Percentiles rank a stretch among this genome's conserved stretches.
Conservation (phyloP, 2,797 vertebrate species). For the Danionella dracula region DNA sequence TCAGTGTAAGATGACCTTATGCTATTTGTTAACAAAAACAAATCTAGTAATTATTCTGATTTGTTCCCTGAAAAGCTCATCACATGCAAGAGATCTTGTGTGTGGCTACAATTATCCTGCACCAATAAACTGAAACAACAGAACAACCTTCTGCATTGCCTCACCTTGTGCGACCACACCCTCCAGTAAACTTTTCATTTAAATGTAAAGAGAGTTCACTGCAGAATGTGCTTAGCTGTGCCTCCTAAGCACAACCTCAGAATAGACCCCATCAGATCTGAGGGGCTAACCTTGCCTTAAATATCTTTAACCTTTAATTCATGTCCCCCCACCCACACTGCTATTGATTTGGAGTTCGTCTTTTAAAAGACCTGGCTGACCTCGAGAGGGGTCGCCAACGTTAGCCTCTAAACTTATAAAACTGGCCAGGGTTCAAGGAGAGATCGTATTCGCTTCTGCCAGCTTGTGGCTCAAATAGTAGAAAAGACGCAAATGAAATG, state of each 20-base stretch:
- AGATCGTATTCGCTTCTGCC: background rate
- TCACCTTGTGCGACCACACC: constrained; percentile 67
- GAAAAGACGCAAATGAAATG: background rate
- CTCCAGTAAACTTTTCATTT: constrained; percentile 59
- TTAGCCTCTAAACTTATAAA: constrained; percentile 20
- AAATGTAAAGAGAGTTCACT: constrained; percentile 44
- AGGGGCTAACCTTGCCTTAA: constrained; percentile 49
- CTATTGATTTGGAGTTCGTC: constrained; percentile 32
- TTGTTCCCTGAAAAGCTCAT: too few relatives aligned
- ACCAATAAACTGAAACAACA: constrained; percentile 72
- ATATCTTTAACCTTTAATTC: constrained; percentile 28
- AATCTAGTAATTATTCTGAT: too few relatives aligned
- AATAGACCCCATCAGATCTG: constrained; percentile 57
- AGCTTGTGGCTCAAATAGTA: background rate
- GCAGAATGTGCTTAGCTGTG: constrained; percentile 70
- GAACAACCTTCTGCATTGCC: constrained; percentile 67
- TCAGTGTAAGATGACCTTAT: too few relatives aligned
- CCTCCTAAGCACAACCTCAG: constrained; percentile 69
- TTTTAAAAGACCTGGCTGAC: constrained; percentile 27
- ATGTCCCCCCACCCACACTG: background rate
- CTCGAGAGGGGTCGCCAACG: constrained; percentile 12
- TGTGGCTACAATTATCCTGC: constrained; percentile 64
- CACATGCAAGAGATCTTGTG: constrained; percentile 55
- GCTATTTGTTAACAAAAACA: too few relatives aligned
- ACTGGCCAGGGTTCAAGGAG: constrained; percentile 1